Percentiles rank a stretch among this genome's conserved stretches.
These are phyloP conservation scores for Ommatoiulus sabulosus DNA, from an alignment of 2,888 invertebrate species.

Conservation along the genomic window DNA sequence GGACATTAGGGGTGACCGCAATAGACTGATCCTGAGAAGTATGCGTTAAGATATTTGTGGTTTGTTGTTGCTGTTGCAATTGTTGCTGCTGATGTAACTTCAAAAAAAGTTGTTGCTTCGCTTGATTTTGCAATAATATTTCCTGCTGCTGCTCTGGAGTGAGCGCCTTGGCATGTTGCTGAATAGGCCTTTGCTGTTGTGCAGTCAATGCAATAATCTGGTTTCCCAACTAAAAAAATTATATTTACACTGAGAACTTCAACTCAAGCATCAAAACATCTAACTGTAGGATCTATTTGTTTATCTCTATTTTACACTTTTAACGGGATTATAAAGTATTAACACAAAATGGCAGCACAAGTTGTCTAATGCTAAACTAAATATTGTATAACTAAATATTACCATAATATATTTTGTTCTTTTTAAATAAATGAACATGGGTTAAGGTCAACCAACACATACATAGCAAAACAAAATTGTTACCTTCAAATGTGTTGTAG, in stretches of 20 bases:
- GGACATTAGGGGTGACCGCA: slow-evolving; percentile 50
- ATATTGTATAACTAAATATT: no score
- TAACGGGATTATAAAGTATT: no score
- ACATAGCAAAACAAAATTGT: neutral
- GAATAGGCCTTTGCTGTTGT: slow-evolving; percentile 63
- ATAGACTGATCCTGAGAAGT: slow-evolving; percentile 44
- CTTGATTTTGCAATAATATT: slow-evolving; percentile 61
- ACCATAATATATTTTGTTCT: no score
- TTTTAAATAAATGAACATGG: no score
- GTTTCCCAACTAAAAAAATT: slow-evolving; percentile 66
- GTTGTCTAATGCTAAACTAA: no score
- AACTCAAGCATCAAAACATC: neutral
- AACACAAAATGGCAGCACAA: no score
- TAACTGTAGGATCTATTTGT: no score
- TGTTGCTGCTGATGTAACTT: slow-evolving; percentile 61
- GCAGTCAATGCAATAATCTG: slow-evolving; percentile 67
- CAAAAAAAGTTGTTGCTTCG: slow-evolving; percentile 63
- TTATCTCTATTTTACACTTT: no score
- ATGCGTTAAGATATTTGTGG: slow-evolving; percentile 54
- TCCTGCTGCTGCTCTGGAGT: slow-evolving; percentile 65
- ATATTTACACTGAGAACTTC: neutral
- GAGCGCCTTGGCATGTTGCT: slow-evolving; percentile 64
- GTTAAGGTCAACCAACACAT: no score
- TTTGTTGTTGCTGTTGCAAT: slow-evolving; percentile 60
- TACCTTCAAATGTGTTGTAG: slow-evolving; percentile 55